phyloP scores from a whole-genome alignment of 1,140 invertebrate species.

The Ditylenchus dipsaci region DNA sequence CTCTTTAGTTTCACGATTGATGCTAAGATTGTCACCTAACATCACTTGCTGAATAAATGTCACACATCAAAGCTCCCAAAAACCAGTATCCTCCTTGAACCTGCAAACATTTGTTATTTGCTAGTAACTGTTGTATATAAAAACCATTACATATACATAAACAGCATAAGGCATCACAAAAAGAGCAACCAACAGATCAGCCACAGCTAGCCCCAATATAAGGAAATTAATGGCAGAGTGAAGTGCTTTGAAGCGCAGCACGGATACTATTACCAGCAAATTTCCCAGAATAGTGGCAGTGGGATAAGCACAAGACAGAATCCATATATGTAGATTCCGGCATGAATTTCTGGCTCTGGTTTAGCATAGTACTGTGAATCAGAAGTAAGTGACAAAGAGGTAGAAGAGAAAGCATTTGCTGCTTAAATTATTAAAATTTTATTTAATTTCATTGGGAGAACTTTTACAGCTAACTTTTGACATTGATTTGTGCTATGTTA shows the following conservation, averaged over 20 bases:
- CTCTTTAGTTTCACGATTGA: neutral
- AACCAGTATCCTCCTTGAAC: constrained; percentile 66
- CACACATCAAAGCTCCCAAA: constrained; percentile 82
- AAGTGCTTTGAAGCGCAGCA: constrained; percentile 78
- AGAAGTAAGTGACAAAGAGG: neutral
- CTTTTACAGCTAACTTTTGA: too few relatives aligned
- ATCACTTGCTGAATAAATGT: constrained; percentile 82
- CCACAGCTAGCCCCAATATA: constrained; percentile 92
- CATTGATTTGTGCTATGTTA: too few relatives aligned
- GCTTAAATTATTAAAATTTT: too few relatives aligned
- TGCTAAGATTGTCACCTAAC: neutral
- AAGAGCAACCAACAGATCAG: constrained; percentile 88
- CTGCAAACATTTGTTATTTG: constrained; percentile 23
- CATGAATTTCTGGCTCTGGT: neutral
- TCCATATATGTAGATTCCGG: constrained; percentile 19
- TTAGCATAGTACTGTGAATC: neutral
- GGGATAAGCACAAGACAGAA: constrained; percentile 32
- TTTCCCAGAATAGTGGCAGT: constrained; percentile 50
- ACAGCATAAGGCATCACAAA: constrained; percentile 97
- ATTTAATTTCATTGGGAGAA: too few relatives aligned
- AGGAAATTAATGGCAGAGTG: constrained; percentile 97
- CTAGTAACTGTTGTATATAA: neutral
- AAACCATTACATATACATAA: constrained; percentile 82
- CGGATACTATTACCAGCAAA: constrained; percentile 84
- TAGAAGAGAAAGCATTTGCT: neutral